Evolutionary conservation across 1,140 invertebrate species (phyloP), one percentile per base, ranked within the genome.

Genomic region (Temnothorax longispinosus): DNA sequence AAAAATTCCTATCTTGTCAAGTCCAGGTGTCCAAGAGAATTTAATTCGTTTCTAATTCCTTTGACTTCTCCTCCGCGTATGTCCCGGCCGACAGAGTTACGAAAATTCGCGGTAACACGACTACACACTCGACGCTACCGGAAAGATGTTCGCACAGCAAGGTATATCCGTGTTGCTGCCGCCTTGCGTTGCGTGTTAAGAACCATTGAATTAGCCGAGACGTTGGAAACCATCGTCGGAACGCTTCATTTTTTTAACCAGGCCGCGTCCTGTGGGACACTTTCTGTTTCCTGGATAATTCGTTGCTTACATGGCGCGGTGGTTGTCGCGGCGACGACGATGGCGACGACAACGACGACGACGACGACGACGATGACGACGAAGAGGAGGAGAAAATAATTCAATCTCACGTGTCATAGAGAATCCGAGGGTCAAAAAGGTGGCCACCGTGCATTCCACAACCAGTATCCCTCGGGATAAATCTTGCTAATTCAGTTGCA

Each of bases 401-500:
- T 89, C 67, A 89, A 89, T 89, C 62, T 3, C 54, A 75, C 27
- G 74, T 76, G 41, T 60, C 60, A 58, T 38, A 18, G 47, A 78
- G 47, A n/a, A 52, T 67, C 65, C 56, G 58, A 86, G 56, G 67
- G 75, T 88, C 81, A 89, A 89, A 27, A 86, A 76, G 47, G 52
- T 47, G 54, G 41, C 41, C 50, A 62, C 21, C 4, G n/a, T 35
- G 74, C 72, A 58, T 72, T 38, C 54, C 21, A 5, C 18, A 11
- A 52, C 41, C 27, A 21, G 10, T 35, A 78, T 65, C 60, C 44
- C 75, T n/a, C 54, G 50, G 47, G 54, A 81, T 86, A 86, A 85
- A 89, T 89, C 84, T 81, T 32, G 69, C 71, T 89, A 89, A 89
- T 81, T 89, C 87, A 32, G 41, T 56, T 58, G 56, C 69, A 18